Evolutionary conservation across 2,888 invertebrate genomes (phyloP).

Genomic region (Stenichneumon culpator): DNA sequence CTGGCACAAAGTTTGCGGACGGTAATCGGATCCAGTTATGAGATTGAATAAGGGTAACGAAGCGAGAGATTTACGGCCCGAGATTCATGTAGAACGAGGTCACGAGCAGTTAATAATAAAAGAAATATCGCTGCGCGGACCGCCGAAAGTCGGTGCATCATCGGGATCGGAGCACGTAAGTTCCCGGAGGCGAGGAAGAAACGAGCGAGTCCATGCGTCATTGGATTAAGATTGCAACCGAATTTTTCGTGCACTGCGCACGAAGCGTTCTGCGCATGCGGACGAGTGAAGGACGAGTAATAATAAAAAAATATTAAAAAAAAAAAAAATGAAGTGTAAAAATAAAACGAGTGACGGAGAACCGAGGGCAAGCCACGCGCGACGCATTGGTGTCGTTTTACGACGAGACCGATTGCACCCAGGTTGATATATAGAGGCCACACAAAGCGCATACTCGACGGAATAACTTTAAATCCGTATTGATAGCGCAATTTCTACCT

Average conservation of each 20-base stretch:
- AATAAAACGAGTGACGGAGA: constrained; percentile 59
- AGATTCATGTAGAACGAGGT: constrained; percentile 5
- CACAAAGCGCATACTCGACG: constrained; percentile 80
- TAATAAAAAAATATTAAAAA: constrained; percentile 10
- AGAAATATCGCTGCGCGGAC: constrained; percentile 8
- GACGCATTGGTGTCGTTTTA: constrained; percentile 61
- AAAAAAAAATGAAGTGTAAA: background rate
- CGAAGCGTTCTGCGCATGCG: constrained; percentile 59
- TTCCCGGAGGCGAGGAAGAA: constrained; percentile 17
- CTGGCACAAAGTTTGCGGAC: background rate
- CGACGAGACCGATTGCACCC: constrained; percentile 59
- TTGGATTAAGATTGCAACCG: constrained; percentile 81
- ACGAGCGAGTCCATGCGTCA: constrained; percentile 75
- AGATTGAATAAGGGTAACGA: constrained; percentile 43
- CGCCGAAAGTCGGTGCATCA: constrained; percentile 25
- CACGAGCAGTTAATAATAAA: constrained; percentile 12
- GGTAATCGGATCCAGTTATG: constrained; percentile 14
- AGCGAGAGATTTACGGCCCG: constrained; percentile 33
- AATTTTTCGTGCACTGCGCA: constrained; percentile 79
- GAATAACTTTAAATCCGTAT: constrained; percentile 81
- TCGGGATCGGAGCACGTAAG: constrained; percentile 32
- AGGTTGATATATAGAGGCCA: constrained; percentile 81
- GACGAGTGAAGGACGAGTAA: constrained; percentile 2
- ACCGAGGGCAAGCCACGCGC: constrained; percentile 68
- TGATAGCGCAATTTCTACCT: constrained; percentile 76